phyloP scores from a whole-genome alignment of 2,888 invertebrate species.

The Sesia apiformis region DNA sequence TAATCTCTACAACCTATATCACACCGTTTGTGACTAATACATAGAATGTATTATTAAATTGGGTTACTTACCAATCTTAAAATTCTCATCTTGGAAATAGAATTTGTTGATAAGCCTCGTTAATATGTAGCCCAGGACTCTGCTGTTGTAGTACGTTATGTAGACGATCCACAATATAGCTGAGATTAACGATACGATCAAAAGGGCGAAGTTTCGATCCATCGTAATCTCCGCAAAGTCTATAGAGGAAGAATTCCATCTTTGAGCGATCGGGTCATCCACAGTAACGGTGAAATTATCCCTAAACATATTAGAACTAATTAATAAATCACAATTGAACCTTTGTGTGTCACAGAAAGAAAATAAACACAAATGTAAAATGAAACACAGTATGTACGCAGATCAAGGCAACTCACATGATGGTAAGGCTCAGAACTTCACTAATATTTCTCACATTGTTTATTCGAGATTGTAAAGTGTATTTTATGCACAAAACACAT shows the following conservation, averaged over 20 bases:
- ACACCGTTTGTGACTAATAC: too few relatives aligned
- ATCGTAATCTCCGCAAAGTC: conserved; percentile 78
- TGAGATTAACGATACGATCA: conserved; percentile 86
- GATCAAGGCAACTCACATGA: conserved; percentile 28
- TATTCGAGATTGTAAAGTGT: not conserved
- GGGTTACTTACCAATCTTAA: conserved; percentile 85
- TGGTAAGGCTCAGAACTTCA: conserved; percentile 21
- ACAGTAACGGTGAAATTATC: conserved; percentile 40
- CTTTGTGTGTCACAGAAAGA: conserved; percentile 25
- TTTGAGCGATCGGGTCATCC: conserved; percentile 50
- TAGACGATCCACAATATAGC: conserved; percentile 95
- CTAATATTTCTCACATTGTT: conserved; percentile 7
- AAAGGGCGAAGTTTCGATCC: conserved; percentile 84
- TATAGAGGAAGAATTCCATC: conserved; percentile 77
- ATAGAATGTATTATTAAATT: not conserved
- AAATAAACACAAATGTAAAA: conserved; percentile 25
- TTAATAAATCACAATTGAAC: conserved; percentile 22
- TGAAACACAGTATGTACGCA: conserved; percentile 19
- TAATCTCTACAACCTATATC: too few relatives aligned
- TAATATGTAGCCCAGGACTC: conserved; percentile 91
- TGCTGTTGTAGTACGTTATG: conserved; percentile 95
- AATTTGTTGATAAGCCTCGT: conserved; percentile 92
- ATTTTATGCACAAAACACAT: not conserved
- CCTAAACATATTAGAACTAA: conserved; percentile 31
- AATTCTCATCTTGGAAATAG: conserved; percentile 88